phyloP scores from a whole-genome alignment of 2,113 vertebrate species.

The Cryptoleucopteryx plumbea region DNA sequence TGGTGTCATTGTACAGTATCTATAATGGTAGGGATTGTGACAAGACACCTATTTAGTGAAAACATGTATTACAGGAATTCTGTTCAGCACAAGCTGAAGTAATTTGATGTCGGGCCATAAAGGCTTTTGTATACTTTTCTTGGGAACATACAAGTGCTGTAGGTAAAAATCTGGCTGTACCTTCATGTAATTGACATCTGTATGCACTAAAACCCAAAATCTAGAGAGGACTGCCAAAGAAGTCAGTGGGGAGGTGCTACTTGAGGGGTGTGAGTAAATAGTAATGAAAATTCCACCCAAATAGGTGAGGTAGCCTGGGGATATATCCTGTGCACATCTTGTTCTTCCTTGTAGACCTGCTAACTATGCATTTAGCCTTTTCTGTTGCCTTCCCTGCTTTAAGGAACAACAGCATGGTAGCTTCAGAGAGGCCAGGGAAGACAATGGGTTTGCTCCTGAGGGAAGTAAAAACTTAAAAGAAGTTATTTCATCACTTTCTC shows the following conservation, averaged over 20 bases:
- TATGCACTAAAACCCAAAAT: not conserved
- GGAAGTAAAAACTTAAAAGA: not conserved
- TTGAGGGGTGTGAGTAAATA: not conserved
- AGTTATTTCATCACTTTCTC: not conserved
- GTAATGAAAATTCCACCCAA: not conserved
- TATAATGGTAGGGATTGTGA: not conserved
- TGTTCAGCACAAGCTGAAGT: not conserved
- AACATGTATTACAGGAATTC: not conserved
- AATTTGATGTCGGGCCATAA: not conserved
- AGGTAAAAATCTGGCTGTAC: not conserved
- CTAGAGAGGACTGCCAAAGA: not conserved
- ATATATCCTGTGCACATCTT: not conserved
- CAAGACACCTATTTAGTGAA: not conserved
- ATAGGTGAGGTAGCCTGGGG: not conserved
- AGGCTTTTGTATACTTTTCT: not conserved
- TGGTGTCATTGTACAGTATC: not conserved
- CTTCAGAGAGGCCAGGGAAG: not conserved
- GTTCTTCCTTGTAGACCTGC: not conserved
- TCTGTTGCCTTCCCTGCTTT: not conserved
- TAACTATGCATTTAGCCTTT: not conserved
- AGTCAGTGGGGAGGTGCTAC: not conserved
- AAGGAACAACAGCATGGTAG: not conserved
- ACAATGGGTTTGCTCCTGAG: not conserved
- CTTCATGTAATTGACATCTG: not conserved
- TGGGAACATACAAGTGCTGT: not conserved